These are phyloP conservation scores for Atta cephalotes DNA, from an alignment of 1,140 invertebrate species.

Conservation along the genomic window DNA sequence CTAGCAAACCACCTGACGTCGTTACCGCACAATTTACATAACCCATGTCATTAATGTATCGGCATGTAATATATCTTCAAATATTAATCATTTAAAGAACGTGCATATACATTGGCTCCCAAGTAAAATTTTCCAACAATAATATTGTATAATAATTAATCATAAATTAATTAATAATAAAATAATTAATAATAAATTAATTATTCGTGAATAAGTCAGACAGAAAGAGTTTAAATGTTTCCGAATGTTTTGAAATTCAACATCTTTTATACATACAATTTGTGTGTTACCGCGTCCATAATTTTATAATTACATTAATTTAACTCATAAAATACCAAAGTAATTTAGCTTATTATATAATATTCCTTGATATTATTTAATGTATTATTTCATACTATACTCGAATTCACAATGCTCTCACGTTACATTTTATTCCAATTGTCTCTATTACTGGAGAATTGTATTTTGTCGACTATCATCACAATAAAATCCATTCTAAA, in stretches of 20 bases:
- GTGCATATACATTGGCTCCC: too few species aligned
- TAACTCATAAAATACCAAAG: not conserved
- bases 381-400: not conserved
- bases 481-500: constrained; percentile 17
- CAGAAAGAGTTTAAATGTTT: not conserved
- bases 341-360: not conserved
- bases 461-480: not conserved
- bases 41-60: not conserved
- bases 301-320: constrained; percentile 5
- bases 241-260: not conserved
- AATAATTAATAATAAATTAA: not conserved
- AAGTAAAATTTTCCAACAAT: not conserved
- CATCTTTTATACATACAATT: not conserved
- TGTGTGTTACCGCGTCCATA: not conserved
- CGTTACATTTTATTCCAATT: not conserved
- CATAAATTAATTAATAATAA: not conserved
- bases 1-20: not conserved
- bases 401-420: not conserved
- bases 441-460: constrained; percentile 21
- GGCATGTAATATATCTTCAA: not conserved
- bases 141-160: not conserved
- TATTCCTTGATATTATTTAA: not conserved
- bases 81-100: not conserved
- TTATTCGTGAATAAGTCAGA: not conserved
- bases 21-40: not conserved